A percentile compares a stretch with the other conserved stretches of the same genome.
phyloP scores from a whole-genome alignment of 2,888 invertebrate genomes.

The Coleophora flavipennella region DNA sequence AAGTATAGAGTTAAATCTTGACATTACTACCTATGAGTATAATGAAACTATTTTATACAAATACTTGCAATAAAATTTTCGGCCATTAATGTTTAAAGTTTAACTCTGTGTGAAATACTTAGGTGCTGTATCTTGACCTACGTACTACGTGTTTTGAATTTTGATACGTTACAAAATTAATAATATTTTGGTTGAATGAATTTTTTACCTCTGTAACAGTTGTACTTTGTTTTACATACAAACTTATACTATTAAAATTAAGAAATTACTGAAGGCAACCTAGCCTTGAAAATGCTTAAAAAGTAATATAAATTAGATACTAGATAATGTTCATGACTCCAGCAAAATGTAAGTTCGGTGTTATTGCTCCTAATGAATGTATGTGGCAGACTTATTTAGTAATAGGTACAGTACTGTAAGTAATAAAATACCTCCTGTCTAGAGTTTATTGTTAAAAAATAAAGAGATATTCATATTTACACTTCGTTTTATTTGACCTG shows the following conservation, averaged over 20 bases:
- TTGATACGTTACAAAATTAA: too few species aligned
- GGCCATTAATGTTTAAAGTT: conserved; percentile 2
- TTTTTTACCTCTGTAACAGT: too few species aligned
- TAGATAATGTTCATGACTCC: conserved; percentile 13
- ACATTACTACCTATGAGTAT: too few species aligned
- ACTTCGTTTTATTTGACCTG: too few species aligned
- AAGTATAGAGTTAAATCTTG: not conserved
- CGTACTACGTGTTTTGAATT: too few species aligned
- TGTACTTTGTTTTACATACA: too few species aligned
- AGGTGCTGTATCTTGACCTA: too few species aligned
- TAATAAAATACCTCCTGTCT: conserved; percentile 63
- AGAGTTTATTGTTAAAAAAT: conserved; percentile 67
- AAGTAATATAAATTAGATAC: conserved; percentile 26
- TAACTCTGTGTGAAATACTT: not conserved
- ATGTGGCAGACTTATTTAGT: conserved; percentile 3
- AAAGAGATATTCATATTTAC: too few species aligned
- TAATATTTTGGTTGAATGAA: too few species aligned
- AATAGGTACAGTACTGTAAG: conserved; percentile 22
- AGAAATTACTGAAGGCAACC: not conserved
- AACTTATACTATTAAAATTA: too few species aligned
- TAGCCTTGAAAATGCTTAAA: conserved; percentile 22
- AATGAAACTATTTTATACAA: too few species aligned
- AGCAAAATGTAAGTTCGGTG: conserved; percentile 21
- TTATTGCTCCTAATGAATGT: conserved; percentile 32
- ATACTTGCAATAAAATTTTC: too few species aligned